phyloP scores from a whole-genome alignment of 2,888 invertebrate species.

The Arge pagana region DNA sequence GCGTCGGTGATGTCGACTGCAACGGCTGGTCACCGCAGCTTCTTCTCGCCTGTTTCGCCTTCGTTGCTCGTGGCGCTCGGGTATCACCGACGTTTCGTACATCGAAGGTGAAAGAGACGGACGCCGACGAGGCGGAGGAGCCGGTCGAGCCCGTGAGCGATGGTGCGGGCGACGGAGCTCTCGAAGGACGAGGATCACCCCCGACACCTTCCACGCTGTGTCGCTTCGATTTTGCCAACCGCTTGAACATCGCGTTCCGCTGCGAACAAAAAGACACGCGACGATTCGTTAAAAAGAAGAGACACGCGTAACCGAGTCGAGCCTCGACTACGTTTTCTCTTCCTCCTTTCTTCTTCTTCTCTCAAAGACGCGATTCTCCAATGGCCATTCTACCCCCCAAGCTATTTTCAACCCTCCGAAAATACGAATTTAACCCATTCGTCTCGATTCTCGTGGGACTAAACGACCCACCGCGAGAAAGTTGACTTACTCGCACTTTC shows the following conservation, averaged over 20 bases:
- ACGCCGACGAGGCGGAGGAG: slow-evolving; percentile 36
- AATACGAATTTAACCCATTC: too few species aligned
- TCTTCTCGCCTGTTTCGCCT: slow-evolving; percentile 48
- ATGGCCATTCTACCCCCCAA: too few species aligned
- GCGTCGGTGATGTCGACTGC: slow-evolving; percentile 17
- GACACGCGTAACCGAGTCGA: too few species aligned
- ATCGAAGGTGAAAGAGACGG: slow-evolving; percentile 26
- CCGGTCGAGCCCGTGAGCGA: slow-evolving; percentile 40
- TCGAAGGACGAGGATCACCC: slow-evolving; percentile 58
- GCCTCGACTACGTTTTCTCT: too few species aligned
- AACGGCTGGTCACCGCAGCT: slow-evolving; percentile 42
- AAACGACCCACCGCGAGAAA: too few species aligned
- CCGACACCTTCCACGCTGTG: slow-evolving; percentile 67
- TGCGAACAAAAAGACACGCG: slow-evolving; percentile 4
- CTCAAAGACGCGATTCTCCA: too few species aligned
- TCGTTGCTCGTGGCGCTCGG: slow-evolving; percentile 42
- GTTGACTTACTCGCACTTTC: too few species aligned
- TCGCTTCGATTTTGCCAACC: slow-evolving; percentile 69
- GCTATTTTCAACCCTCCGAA: too few species aligned
- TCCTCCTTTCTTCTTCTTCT: background rate
- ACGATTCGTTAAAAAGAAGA: background rate
- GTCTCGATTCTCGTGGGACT: too few species aligned
- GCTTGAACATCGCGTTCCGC: slow-evolving; percentile 59
- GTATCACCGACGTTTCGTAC: slow-evolving; percentile 37
- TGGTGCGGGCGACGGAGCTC: slow-evolving; percentile 39